These are phyloP conservation scores for Lydus trimaculatus DNA, from an alignment of 2,888 invertebrate species.

Conservation along the genomic window DNA sequence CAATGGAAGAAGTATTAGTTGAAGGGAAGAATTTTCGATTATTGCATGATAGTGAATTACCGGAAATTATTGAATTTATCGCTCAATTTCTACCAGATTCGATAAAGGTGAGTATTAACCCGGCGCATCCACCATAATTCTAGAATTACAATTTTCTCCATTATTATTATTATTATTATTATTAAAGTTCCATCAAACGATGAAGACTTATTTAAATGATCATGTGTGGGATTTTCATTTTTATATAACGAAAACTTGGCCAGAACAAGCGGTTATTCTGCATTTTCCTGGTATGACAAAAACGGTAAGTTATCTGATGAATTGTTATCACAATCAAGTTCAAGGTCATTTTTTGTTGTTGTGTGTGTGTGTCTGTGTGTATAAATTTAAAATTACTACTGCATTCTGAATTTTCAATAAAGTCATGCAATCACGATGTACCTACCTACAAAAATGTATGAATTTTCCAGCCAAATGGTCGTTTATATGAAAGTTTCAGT, in stretches of 20 bases:
- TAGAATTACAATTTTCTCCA: neutral
- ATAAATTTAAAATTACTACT: neutral
- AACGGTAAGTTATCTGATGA: slow-evolving; percentile 70
- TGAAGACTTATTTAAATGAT: slow-evolving; percentile 87
- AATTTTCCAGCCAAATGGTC: slow-evolving; percentile 73
- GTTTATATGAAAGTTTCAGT: slow-evolving; percentile 83
- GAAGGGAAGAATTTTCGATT: slow-evolving; percentile 89
- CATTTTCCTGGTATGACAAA: slow-evolving; percentile 90
- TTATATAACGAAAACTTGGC: slow-evolving; percentile 90
- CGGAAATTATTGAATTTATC: slow-evolving; percentile 80
- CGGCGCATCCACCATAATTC: slow-evolving; percentile 23
- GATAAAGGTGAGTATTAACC: slow-evolving; percentile 72
- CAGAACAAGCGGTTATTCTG: slow-evolving; percentile 81
- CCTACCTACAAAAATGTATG: no score
- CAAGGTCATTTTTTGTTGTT: neutral
- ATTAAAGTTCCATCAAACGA: slow-evolving; percentile 87
- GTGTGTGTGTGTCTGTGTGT: no score
- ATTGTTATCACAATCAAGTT: neutral
- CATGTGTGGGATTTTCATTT: slow-evolving; percentile 91
- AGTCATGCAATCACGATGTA: neutral
- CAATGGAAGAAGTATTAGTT: slow-evolving; percentile 87
- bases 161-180: neutral
- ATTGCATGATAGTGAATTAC: slow-evolving; percentile 84
- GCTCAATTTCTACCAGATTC: slow-evolving; percentile 85
- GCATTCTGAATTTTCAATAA: neutral